A percentile compares a stretch with the other conserved stretches of the same genome.
phyloP scores from a whole-genome alignment of 2,113 vertebrate species.

The Semnopithecus entellus region DNA sequence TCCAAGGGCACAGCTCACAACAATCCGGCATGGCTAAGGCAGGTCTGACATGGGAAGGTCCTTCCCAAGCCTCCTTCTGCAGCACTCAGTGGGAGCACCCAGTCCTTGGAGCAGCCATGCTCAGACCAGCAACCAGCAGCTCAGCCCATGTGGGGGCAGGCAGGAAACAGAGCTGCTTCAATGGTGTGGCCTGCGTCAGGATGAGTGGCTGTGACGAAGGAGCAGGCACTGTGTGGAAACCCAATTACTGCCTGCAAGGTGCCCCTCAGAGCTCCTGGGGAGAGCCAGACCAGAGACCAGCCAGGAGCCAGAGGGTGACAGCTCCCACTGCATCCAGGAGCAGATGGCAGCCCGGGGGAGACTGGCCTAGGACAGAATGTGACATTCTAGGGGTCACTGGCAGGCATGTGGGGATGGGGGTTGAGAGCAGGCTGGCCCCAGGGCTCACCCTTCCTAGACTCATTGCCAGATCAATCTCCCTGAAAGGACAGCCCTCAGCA shows the following conservation, averaged over 20 bases:
- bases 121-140: not conserved
- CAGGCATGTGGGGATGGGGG: constrained; percentile 45
- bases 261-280: constrained; percentile 63
- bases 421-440: constrained; percentile 50
- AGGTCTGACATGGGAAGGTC: not conserved
- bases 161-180: constrained; percentile 13
- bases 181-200: constrained; percentile 30
- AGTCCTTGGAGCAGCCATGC: not conserved
- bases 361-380: constrained; percentile 68
- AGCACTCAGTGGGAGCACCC: not conserved
- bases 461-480: constrained; percentile 67
- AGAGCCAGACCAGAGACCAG: constrained; percentile 66
- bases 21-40: not conserved
- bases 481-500: constrained; percentile 63
- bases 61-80: not conserved
- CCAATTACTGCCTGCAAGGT: constrained; percentile 72
- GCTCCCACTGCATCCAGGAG: constrained; percentile 56
- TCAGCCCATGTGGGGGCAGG: not conserved
- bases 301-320: constrained; percentile 59
- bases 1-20: not conserved
- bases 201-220: constrained; percentile 53
- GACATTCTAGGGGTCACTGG: constrained; percentile 76
- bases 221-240: constrained; percentile 58
- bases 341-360: constrained; percentile 77
- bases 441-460: constrained; percentile 55